A percentile compares a stretch with the other conserved stretches of the same genome.
phyloP scores from a whole-genome alignment of 2,888 invertebrate genomes.

The Cremastinae sp. region DNA sequence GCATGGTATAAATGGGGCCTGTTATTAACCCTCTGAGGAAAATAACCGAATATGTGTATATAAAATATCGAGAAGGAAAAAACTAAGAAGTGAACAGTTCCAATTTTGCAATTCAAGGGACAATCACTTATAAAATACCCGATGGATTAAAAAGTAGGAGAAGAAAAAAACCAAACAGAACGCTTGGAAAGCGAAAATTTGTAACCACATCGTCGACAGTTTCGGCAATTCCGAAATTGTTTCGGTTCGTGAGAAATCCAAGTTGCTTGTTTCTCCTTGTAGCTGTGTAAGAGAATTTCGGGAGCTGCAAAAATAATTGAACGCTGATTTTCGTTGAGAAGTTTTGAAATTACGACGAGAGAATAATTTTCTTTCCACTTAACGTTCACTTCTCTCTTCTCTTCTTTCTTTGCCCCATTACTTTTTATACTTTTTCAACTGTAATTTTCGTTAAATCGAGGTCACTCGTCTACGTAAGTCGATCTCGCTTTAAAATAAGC shows the following conservation, averaged over 20 bases:
- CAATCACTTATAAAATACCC: slow-evolving; percentile 60
- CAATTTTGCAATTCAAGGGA: slow-evolving; percentile 58
- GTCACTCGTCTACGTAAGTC: background rate
- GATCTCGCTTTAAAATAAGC: no score
- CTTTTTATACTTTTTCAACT: background rate
- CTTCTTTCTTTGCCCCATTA: background rate
- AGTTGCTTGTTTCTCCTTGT: slow-evolving; percentile 43
- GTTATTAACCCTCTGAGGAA: slow-evolving; percentile 69
- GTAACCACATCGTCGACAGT: slow-evolving; percentile 6
- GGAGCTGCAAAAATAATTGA: slow-evolving; percentile 34
- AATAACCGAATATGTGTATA: slow-evolving; percentile 68
- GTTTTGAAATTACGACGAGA: slow-evolving; percentile 28
- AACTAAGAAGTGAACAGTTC: slow-evolving; percentile 59
- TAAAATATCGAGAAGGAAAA: slow-evolving; percentile 55
- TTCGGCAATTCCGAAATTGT: slow-evolving; percentile 30
- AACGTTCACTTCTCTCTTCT: no score
- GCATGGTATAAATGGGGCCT: slow-evolving; percentile 53
- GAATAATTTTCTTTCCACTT: slow-evolving; percentile 13
- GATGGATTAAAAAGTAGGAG: slow-evolving; percentile 26
- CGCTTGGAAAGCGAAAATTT: slow-evolving; percentile 45
- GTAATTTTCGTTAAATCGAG: background rate
- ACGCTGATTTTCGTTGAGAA: slow-evolving; percentile 30
- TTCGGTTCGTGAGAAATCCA: slow-evolving; percentile 21
- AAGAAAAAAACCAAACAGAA: slow-evolving; percentile 40
- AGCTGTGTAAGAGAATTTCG: slow-evolving; percentile 40